Conservation (phyloP, 2,797 vertebrate genomes). For the Eremophila alpestris region DNA sequence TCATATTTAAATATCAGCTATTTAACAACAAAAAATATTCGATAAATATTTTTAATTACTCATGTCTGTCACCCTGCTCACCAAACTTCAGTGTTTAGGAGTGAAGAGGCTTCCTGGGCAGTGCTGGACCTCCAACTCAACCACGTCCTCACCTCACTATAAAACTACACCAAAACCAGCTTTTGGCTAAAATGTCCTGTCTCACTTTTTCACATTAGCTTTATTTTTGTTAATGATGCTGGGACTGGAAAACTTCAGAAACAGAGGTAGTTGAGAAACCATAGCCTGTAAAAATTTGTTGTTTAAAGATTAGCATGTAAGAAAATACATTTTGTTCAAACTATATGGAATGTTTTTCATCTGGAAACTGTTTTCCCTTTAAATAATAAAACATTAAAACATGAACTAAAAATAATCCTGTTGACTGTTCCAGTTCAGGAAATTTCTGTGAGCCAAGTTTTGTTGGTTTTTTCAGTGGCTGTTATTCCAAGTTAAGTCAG, state of each 20-base stretch:
- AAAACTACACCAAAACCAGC: background rate
- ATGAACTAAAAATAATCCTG: slow-evolving; percentile 42
- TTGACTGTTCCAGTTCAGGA: slow-evolving; percentile 42
- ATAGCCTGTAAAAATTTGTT: background rate
- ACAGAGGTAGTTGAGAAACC: background rate
- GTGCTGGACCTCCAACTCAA: background rate
- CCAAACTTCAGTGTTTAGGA: background rate
- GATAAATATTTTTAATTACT: background rate
- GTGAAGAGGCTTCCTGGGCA: background rate
- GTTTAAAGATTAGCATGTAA: background rate
- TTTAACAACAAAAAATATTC: background rate
- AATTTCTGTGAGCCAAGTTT: slow-evolving; percentile 11
- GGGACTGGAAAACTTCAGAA: background rate
- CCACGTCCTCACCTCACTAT: background rate
- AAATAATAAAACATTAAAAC: slow-evolving; percentile 8
- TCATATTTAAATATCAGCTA: background rate
- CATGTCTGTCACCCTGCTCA: background rate
- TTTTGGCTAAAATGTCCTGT: background rate
- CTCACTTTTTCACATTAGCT: background rate
- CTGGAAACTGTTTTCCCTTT: slow-evolving; percentile 3
- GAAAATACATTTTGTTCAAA: background rate
- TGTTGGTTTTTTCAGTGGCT: background rate
- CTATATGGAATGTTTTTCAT: background rate
- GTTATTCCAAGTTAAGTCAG: slow-evolving; percentile 21
- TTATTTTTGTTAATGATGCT: background rate